Evolutionary conservation across 2,888 invertebrate genomes (phyloP).

Genomic region (Leptinotarsa tumamoca): DNA sequence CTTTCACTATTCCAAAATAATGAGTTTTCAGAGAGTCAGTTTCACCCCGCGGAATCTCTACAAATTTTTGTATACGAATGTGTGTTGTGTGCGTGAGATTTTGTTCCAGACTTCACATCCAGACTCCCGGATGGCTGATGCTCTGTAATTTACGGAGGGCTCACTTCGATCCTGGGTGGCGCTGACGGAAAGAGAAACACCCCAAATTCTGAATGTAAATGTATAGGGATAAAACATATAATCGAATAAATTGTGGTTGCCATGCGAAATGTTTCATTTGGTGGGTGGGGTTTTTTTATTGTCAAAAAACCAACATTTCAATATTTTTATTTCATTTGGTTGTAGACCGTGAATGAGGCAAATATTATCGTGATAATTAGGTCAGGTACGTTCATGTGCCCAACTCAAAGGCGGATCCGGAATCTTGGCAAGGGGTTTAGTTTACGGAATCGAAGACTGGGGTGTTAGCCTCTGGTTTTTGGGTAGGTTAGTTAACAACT

Average conservation of each 20-base stretch:
- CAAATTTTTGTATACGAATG: neutral
- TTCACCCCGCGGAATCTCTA: neutral
- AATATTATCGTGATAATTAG: no score
- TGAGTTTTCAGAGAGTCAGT: neutral
- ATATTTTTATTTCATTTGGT: no score
- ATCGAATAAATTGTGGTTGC: neutral
- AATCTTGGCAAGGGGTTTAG: no score
- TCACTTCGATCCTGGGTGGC: conserved; percentile 46
- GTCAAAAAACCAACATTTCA: no score
- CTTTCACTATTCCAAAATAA: neutral
- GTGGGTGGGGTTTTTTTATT: no score
- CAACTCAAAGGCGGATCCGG: no score
- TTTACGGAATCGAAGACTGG: no score
- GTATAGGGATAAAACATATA: neutral
- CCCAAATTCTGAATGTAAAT: conserved; percentile 18
- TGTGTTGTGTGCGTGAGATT: conserved; percentile 16
- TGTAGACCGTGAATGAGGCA: no score
- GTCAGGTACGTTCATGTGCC: no score
- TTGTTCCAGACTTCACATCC: conserved; percentile 22
- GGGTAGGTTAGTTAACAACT: no score
- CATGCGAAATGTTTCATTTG: no score
- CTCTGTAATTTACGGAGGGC: conserved; percentile 33
- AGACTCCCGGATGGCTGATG: conserved; percentile 32
- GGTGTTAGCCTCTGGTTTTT: no score
- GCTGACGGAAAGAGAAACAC: conserved; percentile 32